Evolutionary conservation across 1,140 invertebrate genomes (phyloP).

Genomic region (Drosophila subobscura): DNA sequence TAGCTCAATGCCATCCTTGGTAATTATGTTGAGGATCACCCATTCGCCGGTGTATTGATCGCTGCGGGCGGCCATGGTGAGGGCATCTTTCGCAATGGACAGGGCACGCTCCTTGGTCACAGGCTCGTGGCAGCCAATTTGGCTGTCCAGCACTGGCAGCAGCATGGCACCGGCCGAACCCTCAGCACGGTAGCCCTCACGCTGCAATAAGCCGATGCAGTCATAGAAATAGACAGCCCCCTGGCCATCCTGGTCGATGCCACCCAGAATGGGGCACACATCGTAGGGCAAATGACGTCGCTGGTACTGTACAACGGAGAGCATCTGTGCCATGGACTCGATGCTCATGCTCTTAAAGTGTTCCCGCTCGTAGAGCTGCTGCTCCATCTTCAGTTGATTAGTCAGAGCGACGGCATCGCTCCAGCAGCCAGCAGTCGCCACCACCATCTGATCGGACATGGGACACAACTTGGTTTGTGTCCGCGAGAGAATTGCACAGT

Average conservation of each 20-base stretch:
- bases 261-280: slow-evolving; percentile 96
- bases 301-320: slow-evolving; percentile 97
- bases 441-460: slow-evolving; percentile 91
- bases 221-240: slow-evolving; percentile 98
- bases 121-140: slow-evolving; percentile 89
- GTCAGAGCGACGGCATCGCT: slow-evolving; percentile 98
- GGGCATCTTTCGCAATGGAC: slow-evolving; percentile 95
- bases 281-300: slow-evolving; percentile 99
- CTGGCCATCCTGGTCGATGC: slow-evolving; percentile 93
- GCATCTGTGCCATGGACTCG: slow-evolving; percentile 95
- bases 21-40: slow-evolving; percentile 94
- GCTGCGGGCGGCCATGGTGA: slow-evolving; percentile 97
- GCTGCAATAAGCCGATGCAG: slow-evolving; percentile 97
- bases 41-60: slow-evolving; percentile 98
- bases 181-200: slow-evolving; percentile 90
- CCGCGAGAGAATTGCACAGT: slow-evolving; percentile 94
- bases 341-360: slow-evolving; percentile 97
- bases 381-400: slow-evolving; percentile 91
- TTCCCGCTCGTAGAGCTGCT: slow-evolving; percentile 98
- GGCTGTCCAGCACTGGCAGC: slow-evolving; percentile 94
- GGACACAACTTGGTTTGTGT: slow-evolving; percentile 93
- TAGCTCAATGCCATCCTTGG: slow-evolving; percentile 92
- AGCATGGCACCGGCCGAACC: slow-evolving; percentile 92
- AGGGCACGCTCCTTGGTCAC: slow-evolving; percentile 92
- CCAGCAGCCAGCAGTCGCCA: slow-evolving; percentile 97